Base-by-base conservation (phyloP, 2,797 vertebrate species). In the Otolemur crassicaudatus region DNA sequence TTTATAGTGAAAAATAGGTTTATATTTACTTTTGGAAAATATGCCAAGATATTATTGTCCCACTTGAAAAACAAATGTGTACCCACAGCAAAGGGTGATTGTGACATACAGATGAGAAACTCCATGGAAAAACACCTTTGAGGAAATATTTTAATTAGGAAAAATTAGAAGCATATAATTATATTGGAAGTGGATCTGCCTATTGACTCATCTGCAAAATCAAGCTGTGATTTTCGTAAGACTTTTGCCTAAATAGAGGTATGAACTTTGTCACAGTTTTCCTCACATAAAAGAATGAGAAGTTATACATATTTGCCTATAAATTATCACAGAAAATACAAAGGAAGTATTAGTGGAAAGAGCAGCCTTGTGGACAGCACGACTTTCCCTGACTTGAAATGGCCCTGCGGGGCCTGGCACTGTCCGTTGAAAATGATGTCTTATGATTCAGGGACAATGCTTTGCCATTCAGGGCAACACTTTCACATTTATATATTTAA, bases 251-350 rank as follows among this genome's bases (percentile, higher is more conserved):
- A 60, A 85, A 53, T 2, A 67, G 73, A 70, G 22, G 16, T 3
- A 40, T 88, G 37, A 72, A 87, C 19, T 88, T 92, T 79, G 27
- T 56, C 56, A 94, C 19, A 82, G 6, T 70, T 88, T 94, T 94
- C 27, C 67, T 23, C 37, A 76, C 77, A 5, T 75, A 65, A 81
- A 70, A 92, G 34, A 91, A 82, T 91, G 61, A 37, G 75, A 83
- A 73, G 61, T 61, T 58, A 76, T 72, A 67, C 11, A 76, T 72
- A 72, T 9, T 82, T 95, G 20, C n/a, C 16, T 90, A 76, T 12
- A 22, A 65, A 14, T 88, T 69, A 76, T 81, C 60, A 89, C 10
- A 31, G 9, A 65, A 88, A 90, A 90, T 49, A 65, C 34, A 88
- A 94, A 82, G 14, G 14, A 37, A 77, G 25, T 65, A 83, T 85